phyloP scores from a whole-genome alignment of 2,797 vertebrate species.

The Ptychadena robeensis region DNA sequence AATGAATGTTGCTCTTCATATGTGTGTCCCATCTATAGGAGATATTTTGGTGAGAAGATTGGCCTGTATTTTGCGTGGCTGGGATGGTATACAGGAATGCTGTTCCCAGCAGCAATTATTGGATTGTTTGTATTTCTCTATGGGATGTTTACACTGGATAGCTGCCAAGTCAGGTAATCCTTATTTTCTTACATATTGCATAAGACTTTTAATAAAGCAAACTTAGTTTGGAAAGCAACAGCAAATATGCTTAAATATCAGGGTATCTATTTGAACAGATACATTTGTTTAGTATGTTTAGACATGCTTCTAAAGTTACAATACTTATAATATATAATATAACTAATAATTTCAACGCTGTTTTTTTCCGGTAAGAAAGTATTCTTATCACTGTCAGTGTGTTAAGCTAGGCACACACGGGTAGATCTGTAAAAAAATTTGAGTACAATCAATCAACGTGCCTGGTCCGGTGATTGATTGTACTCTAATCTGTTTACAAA shows the following conservation, averaged over 20 bases:
- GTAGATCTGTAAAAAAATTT: too few relatives aligned
- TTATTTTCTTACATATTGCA: background rate
- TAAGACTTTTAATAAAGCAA: background rate
- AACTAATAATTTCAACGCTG: too few relatives aligned
- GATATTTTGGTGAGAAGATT: constrained; percentile 94
- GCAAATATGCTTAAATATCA: background rate
- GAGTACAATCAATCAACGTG: too few relatives aligned
- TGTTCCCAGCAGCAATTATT: constrained; percentile 90
- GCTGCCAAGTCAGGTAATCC: constrained; percentile 92
- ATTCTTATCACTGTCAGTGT: too few relatives aligned
- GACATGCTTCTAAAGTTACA: too few relatives aligned
- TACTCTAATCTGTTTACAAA: too few relatives aligned
- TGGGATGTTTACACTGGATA: constrained; percentile 88
- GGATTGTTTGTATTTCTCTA: constrained; percentile 92
- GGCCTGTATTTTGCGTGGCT: constrained; percentile 92
- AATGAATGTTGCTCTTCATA: background rate
- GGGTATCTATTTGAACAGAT: background rate
- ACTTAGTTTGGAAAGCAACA: background rate
- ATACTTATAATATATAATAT: too few relatives aligned
- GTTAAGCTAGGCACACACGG: too few relatives aligned
- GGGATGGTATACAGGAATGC: constrained; percentile 94
- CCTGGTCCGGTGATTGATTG: too few relatives aligned
- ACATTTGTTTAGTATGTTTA: background rate
- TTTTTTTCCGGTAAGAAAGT: too few relatives aligned
- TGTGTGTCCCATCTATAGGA: constrained; percentile 70